Evolutionary conservation across 1,140 invertebrate species (phyloP), one percentile per base, ranked within the genome.

Genomic region (Rhynchophorus ferrugineus): DNA sequence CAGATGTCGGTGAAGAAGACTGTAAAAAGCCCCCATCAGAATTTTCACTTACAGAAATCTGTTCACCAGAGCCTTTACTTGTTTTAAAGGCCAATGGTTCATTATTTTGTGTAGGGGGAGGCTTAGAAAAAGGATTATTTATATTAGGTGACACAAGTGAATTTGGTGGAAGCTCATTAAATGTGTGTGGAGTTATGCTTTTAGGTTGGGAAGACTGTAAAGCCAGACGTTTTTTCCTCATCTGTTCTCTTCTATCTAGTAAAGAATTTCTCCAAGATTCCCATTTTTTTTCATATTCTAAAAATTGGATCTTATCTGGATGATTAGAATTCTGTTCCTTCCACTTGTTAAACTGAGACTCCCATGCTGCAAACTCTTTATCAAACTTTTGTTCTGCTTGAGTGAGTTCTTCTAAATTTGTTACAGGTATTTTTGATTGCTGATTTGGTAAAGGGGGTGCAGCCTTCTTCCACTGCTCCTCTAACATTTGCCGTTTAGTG

Each of bases 311-410:
- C 70, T 85, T 87, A 64, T 90, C 87, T 11, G 87, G 87, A 76
- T 91, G 87, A 69, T 87, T 86, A 16, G 80, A 80, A 73, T 91
- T 91, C 62, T 87, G 84, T 51, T 80, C 76, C 67, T 86, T 87
- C 88, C 88, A 91, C 58, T 83, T 83, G 58, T 86, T 81, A 64
- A 90, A 89, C 61, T 89, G 82, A 55, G 83, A 78, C 69, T 91
- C 87, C 87, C 87, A 91, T 61, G 86, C 82, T 64, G 81, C 78
- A 64, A 91, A 90, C 62, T 89, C 80, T 46, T 80, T 79, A 63
- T 89, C 86, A 71, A 91, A 90, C 37, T 79, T 78, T 66, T 80
- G 83, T 65, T 89, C 85, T 57, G 85, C 81, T 63, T 86, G 81
- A 3, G 78, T 62, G n/a, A 68, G 49, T 44, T 67, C 65, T 56